Percentiles rank a stretch among this genome's conserved stretches.
Conservation (phyloP, 2,113 vertebrate species). For the Grus americana region DNA sequence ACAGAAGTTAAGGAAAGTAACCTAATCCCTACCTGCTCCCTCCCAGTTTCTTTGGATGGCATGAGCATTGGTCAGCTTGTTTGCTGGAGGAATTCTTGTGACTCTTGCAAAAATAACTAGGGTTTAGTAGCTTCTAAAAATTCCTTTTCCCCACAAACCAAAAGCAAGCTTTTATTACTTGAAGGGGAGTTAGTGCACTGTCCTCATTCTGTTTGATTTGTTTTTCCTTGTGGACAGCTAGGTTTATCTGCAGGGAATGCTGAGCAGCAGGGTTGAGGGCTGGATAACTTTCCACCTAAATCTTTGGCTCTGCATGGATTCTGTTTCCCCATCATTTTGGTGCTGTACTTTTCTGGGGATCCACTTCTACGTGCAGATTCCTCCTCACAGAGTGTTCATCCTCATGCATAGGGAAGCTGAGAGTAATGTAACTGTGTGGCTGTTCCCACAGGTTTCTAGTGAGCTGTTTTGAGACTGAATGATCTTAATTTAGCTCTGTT, state of each 20-base stretch:
- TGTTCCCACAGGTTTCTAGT: not conserved
- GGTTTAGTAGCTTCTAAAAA: not conserved
- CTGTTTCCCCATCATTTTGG: rapidly evolving
- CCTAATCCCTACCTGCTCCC: rapidly evolving
- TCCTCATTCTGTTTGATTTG: rapidly evolving
- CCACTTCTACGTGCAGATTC: not conserved
- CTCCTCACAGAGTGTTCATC: rapidly evolving
- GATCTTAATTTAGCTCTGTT: not conserved
- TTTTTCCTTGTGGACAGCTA: not conserved
- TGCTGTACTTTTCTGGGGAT: not conserved
- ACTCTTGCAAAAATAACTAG: not conserved
- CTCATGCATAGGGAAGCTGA: not conserved
- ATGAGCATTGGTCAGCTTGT: not conserved
- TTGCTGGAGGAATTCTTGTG: not conserved
- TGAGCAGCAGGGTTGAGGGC: not conserved
- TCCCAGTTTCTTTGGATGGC: not conserved
- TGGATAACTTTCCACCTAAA: not conserved
- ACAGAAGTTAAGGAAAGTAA: not conserved
- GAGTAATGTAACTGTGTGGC: rapidly evolving
- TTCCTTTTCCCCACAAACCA: not conserved
- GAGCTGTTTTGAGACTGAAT: not conserved
- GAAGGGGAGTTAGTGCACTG: too few species aligned
- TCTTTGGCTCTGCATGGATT: not conserved
- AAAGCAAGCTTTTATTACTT: not conserved
- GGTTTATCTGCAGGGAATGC: not conserved